These are phyloP conservation scores for Aphaenogaster rudis DNA, from an alignment of 1,140 invertebrate genomes.

Conservation along the genomic window DNA sequence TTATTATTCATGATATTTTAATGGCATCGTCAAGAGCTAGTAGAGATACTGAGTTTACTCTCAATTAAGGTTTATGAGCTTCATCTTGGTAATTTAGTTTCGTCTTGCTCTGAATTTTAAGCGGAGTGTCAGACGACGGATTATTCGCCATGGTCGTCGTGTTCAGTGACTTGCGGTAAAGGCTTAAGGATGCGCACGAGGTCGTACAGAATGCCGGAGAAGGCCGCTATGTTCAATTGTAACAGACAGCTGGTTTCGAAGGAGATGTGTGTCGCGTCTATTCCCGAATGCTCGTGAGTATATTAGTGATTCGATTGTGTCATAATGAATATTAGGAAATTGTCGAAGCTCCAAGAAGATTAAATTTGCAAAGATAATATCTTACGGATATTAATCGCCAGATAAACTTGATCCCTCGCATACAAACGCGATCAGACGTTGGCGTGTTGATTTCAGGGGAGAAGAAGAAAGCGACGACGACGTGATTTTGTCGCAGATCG, in stretches of 20 bases:
- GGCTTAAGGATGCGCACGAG: slow-evolving; percentile 94
- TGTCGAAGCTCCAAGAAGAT: background rate
- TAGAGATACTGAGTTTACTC: background rate
- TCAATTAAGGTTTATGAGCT: background rate
- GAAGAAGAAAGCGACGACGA: slow-evolving; percentile 58
- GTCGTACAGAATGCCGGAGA: slow-evolving; percentile 92
- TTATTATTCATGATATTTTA: background rate
- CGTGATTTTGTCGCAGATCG: background rate
- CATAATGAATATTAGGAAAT: background rate
- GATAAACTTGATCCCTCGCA: background rate
- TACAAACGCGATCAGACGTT: background rate
- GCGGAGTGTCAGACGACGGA: slow-evolving; percentile 93
- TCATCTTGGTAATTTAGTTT: background rate
- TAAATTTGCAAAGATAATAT: background rate
- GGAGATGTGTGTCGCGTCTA: slow-evolving; percentile 94
- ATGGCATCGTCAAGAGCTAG: background rate
- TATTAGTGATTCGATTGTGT: background rate
- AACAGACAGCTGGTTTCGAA: slow-evolving; percentile 93
- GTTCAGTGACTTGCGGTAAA: slow-evolving; percentile 96
- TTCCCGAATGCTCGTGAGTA: slow-evolving; percentile 91
- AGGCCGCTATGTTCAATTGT: slow-evolving; percentile 92
- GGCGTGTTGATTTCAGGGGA: slow-evolving; percentile 14
- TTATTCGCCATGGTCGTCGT: slow-evolving; percentile 92
- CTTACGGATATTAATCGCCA: background rate
- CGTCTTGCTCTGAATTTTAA: slow-evolving; percentile 76